Evolutionary conservation across 2,888 invertebrate genomes (phyloP).

Genomic region (Blera fallax): DNA sequence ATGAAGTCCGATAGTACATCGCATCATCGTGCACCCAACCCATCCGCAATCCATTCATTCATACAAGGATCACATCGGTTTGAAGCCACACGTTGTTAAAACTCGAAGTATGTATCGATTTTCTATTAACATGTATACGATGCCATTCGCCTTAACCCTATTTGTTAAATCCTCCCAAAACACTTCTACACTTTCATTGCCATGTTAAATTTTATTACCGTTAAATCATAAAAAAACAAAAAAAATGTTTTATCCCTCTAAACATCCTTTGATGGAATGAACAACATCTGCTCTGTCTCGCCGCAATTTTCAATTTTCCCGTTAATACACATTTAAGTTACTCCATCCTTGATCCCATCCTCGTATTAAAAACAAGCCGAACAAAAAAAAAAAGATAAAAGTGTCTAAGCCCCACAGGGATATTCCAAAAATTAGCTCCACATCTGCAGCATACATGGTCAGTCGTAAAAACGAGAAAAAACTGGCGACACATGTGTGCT

Average conservation of each 20-base stretch:
- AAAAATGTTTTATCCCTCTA: background rate
- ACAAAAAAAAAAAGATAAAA: conserved; percentile 3
- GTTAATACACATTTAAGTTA: conserved; percentile 24
- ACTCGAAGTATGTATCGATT: no score
- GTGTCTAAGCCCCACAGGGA: conserved; percentile 6
- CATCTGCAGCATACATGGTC: conserved; percentile 28
- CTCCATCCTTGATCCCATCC: background rate
- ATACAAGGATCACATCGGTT: no score
- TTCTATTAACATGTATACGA: background rate
- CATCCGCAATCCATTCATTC: no score
- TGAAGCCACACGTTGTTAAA: no score
- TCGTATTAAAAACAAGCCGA: no score
- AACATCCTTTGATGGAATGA: background rate
- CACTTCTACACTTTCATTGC: background rate
- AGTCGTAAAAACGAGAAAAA: conserved; percentile 16
- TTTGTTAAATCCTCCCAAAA: background rate
- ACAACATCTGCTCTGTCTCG: conserved; percentile 36
- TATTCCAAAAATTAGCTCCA: conserved; percentile 19
- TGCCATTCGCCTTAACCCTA: background rate
- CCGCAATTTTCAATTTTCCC: conserved; percentile 41
- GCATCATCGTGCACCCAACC: no score
- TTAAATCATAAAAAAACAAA: background rate
- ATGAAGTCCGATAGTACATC: no score
- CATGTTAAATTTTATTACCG: background rate
- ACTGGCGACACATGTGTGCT: conserved; percentile 47